Evolutionary conservation across 2,888 invertebrate genomes (phyloP).

Genomic region (Eledone cirrhosa): DNA sequence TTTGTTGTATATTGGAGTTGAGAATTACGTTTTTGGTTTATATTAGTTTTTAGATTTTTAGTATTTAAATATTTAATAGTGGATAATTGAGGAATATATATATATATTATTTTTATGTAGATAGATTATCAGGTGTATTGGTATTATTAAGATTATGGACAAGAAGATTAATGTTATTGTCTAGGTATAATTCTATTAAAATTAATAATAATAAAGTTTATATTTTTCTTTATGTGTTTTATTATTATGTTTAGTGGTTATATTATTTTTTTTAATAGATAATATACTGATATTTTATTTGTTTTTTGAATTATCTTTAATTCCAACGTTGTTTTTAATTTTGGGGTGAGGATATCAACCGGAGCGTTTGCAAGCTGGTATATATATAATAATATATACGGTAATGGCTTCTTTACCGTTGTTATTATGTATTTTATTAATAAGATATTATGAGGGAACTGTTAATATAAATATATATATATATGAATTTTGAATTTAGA

Average conservation of each 20-base stretch:
- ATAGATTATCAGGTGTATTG: slow-evolving; percentile 16
- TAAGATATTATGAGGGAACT: slow-evolving; percentile 54
- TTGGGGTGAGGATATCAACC: slow-evolving; percentile 76
- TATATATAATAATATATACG: slow-evolving; percentile 79
- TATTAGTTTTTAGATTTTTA: neutral
- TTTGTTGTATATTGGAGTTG: neutral
- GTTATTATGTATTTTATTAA: slow-evolving; percentile 62
- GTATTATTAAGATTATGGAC: slow-evolving; percentile 28
- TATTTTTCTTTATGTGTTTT: slow-evolving; percentile 1
- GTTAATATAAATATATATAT: neutral
- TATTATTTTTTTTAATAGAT: slow-evolving; percentile 71
- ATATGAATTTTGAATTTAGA: neutral
- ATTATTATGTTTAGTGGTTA: slow-evolving; percentile 61
- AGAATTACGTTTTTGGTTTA: neutral
- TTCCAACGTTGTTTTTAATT: slow-evolving; percentile 74
- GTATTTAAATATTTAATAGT: neutral
- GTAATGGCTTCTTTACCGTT: slow-evolving; percentile 76
- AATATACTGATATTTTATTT: slow-evolving; percentile 77
- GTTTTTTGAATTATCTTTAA: slow-evolving; percentile 70
- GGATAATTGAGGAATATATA: neutral
- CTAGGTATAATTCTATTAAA: slow-evolving; percentile 18
- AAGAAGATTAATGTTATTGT: slow-evolving; percentile 29
- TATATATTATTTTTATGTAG: neutral
- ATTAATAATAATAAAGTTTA: neutral
- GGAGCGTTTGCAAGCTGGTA: slow-evolving; percentile 75